These are phyloP conservation scores for Anableps anableps DNA, from an alignment of 2,797 vertebrate genomes.

Conservation along the genomic window DNA sequence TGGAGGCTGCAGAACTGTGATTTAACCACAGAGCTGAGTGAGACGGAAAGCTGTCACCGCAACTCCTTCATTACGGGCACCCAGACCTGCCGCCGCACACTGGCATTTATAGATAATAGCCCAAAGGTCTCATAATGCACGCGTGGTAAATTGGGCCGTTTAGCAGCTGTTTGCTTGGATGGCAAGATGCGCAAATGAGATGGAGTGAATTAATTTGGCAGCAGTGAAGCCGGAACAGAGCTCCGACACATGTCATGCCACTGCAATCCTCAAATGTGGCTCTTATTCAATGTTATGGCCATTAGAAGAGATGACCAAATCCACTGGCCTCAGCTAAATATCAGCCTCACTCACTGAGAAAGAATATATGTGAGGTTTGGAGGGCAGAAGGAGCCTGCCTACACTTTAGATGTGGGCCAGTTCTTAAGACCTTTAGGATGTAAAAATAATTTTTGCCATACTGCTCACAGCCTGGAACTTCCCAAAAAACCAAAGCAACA, in stretches of 20 bases:
- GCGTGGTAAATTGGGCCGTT: slow-evolving; percentile 47
- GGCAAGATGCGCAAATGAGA: slow-evolving; percentile 22
- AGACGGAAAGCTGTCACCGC: slow-evolving; percentile 57
- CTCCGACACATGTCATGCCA: slow-evolving; percentile 41
- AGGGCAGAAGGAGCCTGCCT: slow-evolving; percentile 49
- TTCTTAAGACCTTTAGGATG: slow-evolving; percentile 58
- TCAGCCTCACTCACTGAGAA: slow-evolving; percentile 35
- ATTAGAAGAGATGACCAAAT: slow-evolving; percentile 55
- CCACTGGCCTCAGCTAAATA: slow-evolving; percentile 35
- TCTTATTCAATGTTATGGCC: slow-evolving; percentile 43
- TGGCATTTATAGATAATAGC: slow-evolving; percentile 68
- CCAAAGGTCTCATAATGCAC: slow-evolving; percentile 38
- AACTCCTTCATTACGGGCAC: slow-evolving; percentile 52
- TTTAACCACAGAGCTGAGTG: slow-evolving; percentile 52
- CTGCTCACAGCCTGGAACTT: slow-evolving; percentile 49
- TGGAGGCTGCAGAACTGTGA: slow-evolving; percentile 44
- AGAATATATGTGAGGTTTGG: slow-evolving; percentile 54
- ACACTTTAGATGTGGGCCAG: slow-evolving; percentile 56
- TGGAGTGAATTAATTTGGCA: slow-evolving; percentile 38
- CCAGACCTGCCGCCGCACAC: slow-evolving; percentile 39
- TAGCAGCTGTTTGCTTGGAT: slow-evolving; percentile 51
- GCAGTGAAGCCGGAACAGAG: slow-evolving; percentile 28
- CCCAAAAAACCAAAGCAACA: neutral
- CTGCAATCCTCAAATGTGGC: slow-evolving; percentile 43
- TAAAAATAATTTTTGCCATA: slow-evolving; percentile 58